Evolutionary conservation across 2,113 vertebrate genomes (phyloP).

Genomic region (Cathartes aura): DNA sequence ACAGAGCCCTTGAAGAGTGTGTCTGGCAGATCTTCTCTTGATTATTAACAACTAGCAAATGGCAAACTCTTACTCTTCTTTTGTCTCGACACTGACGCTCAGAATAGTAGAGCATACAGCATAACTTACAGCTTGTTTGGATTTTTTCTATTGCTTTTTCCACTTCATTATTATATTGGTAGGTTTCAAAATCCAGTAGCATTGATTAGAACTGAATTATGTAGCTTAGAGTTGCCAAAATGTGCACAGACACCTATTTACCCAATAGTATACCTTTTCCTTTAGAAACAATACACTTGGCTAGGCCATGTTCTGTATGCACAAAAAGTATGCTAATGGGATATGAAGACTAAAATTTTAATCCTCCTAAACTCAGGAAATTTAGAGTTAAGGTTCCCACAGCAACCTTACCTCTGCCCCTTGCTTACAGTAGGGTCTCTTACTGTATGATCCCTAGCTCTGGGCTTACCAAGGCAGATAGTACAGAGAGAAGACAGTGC

Average conservation of each 20-base stretch:
- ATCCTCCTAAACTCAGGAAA: background rate
- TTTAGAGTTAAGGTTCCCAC: background rate
- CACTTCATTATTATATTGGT: conserved; percentile 40
- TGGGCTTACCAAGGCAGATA: background rate
- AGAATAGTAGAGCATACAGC: conserved; percentile 50
- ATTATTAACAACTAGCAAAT: conserved; percentile 75
- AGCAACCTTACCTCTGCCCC: background rate
- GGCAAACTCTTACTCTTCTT: conserved; percentile 71
- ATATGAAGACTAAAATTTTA: background rate
- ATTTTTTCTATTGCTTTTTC: conserved; percentile 7
- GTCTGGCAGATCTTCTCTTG: conserved; percentile 78
- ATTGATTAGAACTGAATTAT: conserved; percentile 63
- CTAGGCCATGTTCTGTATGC: background rate
- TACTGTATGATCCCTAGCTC: background rate
- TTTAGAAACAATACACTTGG: conserved; percentile 54
- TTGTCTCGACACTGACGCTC: conserved; percentile 70
- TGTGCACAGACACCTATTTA: conserved; percentile 52
- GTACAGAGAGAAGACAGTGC: background rate
- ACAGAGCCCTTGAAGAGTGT: conserved; percentile 73
- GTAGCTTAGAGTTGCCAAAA: conserved; percentile 58
- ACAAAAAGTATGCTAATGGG: background rate
- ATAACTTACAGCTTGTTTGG: conserved; percentile 60
- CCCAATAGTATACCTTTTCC: conserved; percentile 27
- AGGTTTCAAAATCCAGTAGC: conserved; percentile 61
- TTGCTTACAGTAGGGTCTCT: background rate